Conservation (phyloP, 2,113 vertebrate genomes). For the Connochaetes taurinus region DNA sequence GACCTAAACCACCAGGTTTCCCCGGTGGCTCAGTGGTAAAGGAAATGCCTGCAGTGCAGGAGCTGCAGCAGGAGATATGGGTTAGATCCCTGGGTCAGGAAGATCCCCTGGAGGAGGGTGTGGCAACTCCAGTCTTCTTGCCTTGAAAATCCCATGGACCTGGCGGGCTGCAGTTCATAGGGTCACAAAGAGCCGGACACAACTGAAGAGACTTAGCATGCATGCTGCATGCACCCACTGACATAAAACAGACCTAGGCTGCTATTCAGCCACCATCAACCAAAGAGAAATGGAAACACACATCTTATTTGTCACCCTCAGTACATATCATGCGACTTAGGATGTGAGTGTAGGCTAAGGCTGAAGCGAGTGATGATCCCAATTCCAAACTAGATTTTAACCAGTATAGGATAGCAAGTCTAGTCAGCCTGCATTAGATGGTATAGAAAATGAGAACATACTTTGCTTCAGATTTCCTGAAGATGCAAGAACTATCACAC, state of each 20-base stretch:
- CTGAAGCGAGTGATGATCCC: neutral
- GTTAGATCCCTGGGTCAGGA: neutral
- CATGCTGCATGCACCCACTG: neutral
- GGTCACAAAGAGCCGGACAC: neutral
- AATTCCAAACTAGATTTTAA: neutral
- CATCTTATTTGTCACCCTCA: neutral
- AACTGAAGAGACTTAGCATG: neutral
- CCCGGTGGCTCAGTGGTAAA: neutral
- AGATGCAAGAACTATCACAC: neutral
- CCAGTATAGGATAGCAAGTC: neutral
- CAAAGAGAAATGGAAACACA: neutral
- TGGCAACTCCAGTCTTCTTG: neutral
- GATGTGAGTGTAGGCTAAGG: neutral
- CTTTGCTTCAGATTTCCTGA: neutral
- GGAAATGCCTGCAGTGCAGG: neutral
- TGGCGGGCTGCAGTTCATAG: neutral
- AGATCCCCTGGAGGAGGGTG: neutral
- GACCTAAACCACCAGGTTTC: neutral
- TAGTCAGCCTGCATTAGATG: neutral
- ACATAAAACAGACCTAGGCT: neutral
- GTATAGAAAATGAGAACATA: neutral
- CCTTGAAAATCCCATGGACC: neutral
- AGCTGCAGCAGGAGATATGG: neutral
- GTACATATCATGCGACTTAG: neutral
- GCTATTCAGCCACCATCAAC: neutral